Base-by-base conservation (phyloP, 1,140 invertebrate genomes). In the Paramacrobiotus metropolitanus region DNA sequence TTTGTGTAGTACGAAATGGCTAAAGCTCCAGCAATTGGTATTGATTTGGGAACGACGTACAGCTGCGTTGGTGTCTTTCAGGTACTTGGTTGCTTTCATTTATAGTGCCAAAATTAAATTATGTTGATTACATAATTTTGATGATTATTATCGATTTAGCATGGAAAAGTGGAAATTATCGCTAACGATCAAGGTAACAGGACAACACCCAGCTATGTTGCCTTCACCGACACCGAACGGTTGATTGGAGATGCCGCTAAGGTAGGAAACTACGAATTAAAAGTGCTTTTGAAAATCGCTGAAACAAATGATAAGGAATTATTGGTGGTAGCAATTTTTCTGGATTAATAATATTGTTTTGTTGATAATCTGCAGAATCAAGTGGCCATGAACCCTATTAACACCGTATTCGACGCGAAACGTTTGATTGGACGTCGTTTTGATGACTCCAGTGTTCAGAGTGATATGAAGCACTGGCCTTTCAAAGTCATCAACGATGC, bases 31-130 rank as follows among this genome's bases (percentile, higher is more conserved):
- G 68, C 68, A 1, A 69, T 72, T 60, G 70, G 70, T 2, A 73
- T 72, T 61, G 70, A 72, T 63, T 61, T 72, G 71, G 86, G 86
- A 61, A 89, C 86, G 55, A 88, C 86, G 62, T 88, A 87, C 72
- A 87, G 85, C 44, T 88, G 85, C 69, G 86, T 89, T 66, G 86
- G 85, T 68, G 85, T 89, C 65, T 88, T 86, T 77, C 84, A 88
- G 73, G 40, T 45, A 67, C 67, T 65, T 68, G 65, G 65, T 64
- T 44, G 64, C 62, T 59, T 62, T 63, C 44, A 63, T 65, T 44
- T 66, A 30, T n/a, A 0, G 21, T 31, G 69, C 9, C 68, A 69
- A 34, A 68, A 68, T 44, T 68, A 69, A 48, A 67, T 68, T 65
- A 59, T 69, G 21, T 68, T 68, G 2, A 69, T 68, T 1, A 70